A percentile compares a stretch with the other conserved stretches of the same genome.
Evolutionary conservation across 2,797 vertebrate species (phyloP).

Genomic region (Taeniopygia guttata): DNA sequence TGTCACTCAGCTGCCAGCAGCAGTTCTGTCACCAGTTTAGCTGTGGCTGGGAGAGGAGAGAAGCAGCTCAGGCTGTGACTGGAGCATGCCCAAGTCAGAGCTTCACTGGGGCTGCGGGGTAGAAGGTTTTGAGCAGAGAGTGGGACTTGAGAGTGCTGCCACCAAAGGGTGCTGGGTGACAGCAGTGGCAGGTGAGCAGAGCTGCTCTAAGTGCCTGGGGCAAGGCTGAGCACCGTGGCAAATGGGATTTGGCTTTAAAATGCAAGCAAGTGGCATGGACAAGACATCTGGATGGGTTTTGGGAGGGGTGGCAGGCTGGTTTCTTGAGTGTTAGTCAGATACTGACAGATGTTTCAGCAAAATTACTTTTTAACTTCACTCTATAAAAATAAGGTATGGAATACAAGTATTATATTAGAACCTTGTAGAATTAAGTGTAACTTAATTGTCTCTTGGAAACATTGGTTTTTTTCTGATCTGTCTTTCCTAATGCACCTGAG

Average conservation of each 20-base stretch:
- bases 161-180: not conserved
- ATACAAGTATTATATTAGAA: not conserved
- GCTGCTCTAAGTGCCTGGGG: not conserved
- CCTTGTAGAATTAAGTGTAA: not conserved
- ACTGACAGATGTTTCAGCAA: not conserved
- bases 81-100: not conserved
- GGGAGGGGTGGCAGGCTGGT: not conserved
- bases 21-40: not conserved
- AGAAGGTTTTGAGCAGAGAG: not conserved
- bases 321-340: not conserved
- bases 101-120: accelerated
- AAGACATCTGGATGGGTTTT: not conserved
- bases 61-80: not conserved
- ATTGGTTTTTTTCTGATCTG: accelerated
- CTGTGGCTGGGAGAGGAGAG: not conserved
- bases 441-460: not conserved
- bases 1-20: not conserved
- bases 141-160: not conserved
- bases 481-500: not conserved
- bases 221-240: not conserved
- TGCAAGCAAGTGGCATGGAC: not conserved
- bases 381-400: not conserved
- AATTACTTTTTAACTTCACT: not conserved
- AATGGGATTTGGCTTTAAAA: not conserved
- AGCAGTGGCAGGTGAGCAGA: not conserved